Conservation (phyloP, 2,888 invertebrate species). For the Aleiodes testaceus region DNA sequence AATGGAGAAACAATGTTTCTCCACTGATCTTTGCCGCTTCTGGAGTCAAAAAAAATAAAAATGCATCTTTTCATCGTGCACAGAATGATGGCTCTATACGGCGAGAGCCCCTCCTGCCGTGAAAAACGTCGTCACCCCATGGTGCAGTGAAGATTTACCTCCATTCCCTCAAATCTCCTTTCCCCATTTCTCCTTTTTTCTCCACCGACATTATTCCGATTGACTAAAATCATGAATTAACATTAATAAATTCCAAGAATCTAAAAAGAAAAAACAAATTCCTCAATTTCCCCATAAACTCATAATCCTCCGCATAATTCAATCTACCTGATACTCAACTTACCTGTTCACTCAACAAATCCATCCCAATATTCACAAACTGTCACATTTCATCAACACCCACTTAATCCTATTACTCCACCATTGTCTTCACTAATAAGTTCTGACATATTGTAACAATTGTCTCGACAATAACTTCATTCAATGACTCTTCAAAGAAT, state of each 20-base stretch:
- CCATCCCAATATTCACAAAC: background rate
- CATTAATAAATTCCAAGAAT: too few relatives aligned
- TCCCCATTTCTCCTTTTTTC: conserved; percentile 18
- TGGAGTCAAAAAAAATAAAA: background rate
- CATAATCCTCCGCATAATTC: too few relatives aligned
- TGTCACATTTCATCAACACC: conserved; percentile 20
- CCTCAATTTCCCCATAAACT: too few relatives aligned
- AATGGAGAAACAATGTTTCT: conserved; percentile 39
- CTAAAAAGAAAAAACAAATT: too few relatives aligned
- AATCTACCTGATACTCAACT: conserved; percentile 1
- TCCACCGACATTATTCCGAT: background rate
- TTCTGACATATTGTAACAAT: background rate
- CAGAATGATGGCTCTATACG: conserved; percentile 67
- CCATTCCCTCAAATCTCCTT: conserved; percentile 39
- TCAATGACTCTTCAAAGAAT: conserved; percentile 1
- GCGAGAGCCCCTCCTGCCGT: conserved; percentile 61
- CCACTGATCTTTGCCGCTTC: conserved; percentile 16
- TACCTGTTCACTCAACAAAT: too few relatives aligned
- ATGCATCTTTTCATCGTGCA: conserved; percentile 52
- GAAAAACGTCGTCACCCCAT: conserved; percentile 70
- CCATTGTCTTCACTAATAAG: conserved; percentile 20
- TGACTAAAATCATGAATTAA: too few relatives aligned
- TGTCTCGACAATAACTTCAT: background rate
- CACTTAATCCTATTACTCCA: conserved; percentile 1
- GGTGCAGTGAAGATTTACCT: conserved; percentile 66